Percentiles rank a stretch among this genome's conserved stretches.
Conservation (phyloP, 2,888 invertebrate genomes). For the Elmis aenea region DNA sequence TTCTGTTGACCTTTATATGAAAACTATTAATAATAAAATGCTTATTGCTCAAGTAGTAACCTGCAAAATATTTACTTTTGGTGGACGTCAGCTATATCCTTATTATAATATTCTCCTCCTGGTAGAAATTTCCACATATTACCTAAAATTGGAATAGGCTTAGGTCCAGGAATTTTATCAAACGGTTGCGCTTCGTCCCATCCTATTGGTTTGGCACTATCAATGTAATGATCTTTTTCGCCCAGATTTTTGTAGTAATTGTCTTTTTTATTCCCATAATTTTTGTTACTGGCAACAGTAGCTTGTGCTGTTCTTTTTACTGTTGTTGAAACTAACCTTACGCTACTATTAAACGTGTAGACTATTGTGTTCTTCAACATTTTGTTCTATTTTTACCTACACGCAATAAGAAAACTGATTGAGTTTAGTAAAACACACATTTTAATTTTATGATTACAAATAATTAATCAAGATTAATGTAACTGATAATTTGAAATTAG, state of each 20-base stretch:
- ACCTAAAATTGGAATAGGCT: conserved; percentile 34
- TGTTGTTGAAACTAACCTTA: background rate
- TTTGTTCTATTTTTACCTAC: no score
- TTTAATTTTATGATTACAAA: no score
- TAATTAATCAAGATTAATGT: no score
- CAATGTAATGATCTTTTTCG: background rate
- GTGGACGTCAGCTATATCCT: conserved; percentile 22
- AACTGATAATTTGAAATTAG: no score
- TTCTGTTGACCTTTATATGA: no score
- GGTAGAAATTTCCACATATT: conserved; percentile 35
- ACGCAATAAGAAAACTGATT: no score
- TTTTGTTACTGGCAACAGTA: background rate
- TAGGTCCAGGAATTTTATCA: conserved; percentile 32
- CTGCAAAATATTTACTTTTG: conserved; percentile 23
- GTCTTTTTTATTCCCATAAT: conserved; percentile 1
- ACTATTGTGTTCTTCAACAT: background rate
- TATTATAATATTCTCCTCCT: conserved; percentile 29
- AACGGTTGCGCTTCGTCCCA: conserved; percentile 33
- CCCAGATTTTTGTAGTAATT: conserved; percentile 4
- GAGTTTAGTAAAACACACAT: no score
- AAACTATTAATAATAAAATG: no score
- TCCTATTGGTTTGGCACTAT: conserved; percentile 25
- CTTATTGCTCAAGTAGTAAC: no score
- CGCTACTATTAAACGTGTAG: background rate
- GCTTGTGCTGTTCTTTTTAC: background rate